Base-by-base conservation (phyloP, 2,797 vertebrate species). In the Peromyscus melanophrys region DNA sequence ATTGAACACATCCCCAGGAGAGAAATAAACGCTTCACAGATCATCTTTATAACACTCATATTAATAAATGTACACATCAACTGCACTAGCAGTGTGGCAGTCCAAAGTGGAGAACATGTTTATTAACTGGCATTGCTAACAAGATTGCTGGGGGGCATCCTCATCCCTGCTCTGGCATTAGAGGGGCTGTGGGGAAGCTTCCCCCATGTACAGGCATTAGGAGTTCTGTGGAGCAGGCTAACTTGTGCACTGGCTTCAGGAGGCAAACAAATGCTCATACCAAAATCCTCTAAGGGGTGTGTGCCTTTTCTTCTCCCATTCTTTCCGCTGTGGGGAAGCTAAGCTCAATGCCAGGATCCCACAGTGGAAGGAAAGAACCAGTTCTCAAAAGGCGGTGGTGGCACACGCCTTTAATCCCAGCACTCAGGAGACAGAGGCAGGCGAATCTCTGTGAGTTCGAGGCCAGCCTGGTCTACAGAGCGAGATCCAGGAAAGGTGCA, bases 1-100 rank as follows among this genome's bases (percentile, higher is more conserved):
- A 83, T 31, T 1, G 10, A 63, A 31, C 25, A 63, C 9, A 83
- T 6, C 40, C 37, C 27, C 31, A 63, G 16, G 37, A 63, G 59
- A 46, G 25, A 63, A 83, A 12, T 3, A 6, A 21, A 31, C 12
- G 59, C 37, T 63, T 83, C 59, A 43, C 40, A 46, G 19, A 63
- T 63, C 16, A 63, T 43, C 59, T 31, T 27, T 11, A 0, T 9
- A 29, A 46, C 1, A 6, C 2, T 10, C 9, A 0, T 23, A 73
- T 73, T 40, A 73, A 73, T 73, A 23, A 73, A 40, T 6, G n/a
- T 25, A 73, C 69, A 69, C 40, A 43, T 29, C 3, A 16, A 21
- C 9, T 46, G 37, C 1, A 19, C 25, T 8, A 43, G 59, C 59
- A 46, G 4, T 19, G 8, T 4, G 19, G 23, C 37, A 31, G n/a